A percentile compares a stretch with the other conserved stretches of the same genome.
These are phyloP conservation scores for Chrysemys picta DNA, from an alignment of 2,113 vertebrate genomes.

Conservation along the genomic window DNA sequence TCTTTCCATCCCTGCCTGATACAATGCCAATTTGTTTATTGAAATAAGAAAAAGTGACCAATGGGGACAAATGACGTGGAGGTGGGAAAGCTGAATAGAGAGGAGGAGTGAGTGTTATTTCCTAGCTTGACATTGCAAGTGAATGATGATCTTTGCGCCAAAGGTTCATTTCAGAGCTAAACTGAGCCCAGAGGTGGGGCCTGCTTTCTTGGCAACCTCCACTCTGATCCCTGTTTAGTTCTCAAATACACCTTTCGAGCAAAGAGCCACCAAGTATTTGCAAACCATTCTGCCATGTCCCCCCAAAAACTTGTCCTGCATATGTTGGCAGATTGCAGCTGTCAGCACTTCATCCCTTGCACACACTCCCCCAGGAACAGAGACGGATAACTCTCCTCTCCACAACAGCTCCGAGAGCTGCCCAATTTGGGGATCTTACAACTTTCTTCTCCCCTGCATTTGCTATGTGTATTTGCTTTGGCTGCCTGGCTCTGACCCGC, in stretches of 20 bases:
- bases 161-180: not conserved
- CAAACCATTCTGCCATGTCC: not conserved
- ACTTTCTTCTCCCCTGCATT: conserved; percentile 32
- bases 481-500: not conserved
- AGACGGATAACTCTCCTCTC: not conserved
- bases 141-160: not conserved
- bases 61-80: not conserved
- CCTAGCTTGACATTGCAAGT: not conserved
- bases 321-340: not conserved
- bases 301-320: not conserved
- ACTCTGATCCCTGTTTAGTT: fast-evolving
- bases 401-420: not conserved
- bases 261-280: not conserved
- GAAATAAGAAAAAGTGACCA: not conserved
- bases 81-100: not conserved
- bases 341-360: not conserved
- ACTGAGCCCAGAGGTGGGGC: not conserved
- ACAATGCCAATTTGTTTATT: not conserved
- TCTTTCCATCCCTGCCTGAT: not conserved
- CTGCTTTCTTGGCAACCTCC: not conserved
- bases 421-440: conserved; percentile 63
- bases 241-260: not conserved
- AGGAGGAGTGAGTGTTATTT: not conserved
- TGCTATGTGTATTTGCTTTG: conserved; percentile 73
- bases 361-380: not conserved